Percentiles rank a stretch among this genome's conserved stretches.
Evolutionary conservation across 2,113 vertebrate species (phyloP).

Genomic region (Chitala chitala): DNA sequence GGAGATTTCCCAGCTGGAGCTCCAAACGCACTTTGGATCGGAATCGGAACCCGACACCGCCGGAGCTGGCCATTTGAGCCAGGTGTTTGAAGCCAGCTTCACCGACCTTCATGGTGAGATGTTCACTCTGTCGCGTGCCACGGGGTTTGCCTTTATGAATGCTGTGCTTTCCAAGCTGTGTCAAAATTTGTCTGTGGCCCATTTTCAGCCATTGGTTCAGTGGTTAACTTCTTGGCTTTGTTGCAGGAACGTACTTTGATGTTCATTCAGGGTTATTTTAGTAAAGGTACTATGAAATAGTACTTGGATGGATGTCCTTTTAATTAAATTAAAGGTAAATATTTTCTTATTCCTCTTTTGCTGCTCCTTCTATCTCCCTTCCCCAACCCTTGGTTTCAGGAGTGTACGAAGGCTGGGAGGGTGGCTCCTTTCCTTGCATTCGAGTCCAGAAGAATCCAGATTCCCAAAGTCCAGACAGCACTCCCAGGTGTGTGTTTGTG

Average conservation of each 20-base stretch:
- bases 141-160: not conserved
- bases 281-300: not conserved
- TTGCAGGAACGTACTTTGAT: too few relatives aligned
- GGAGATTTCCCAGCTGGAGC: slow-evolving; percentile 68
- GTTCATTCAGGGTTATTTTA: not conserved
- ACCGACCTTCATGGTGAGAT: slow-evolving; percentile 74
- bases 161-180: too few relatives aligned
- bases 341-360: not conserved
- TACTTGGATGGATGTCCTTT: too few relatives aligned
- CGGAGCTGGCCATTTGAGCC: slow-evolving; percentile 42
- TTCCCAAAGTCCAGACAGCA: slow-evolving; percentile 39
- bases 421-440: slow-evolving; percentile 73
- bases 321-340: too few relatives aligned
- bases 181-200: too few relatives aligned
- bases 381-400: slow-evolving; percentile 51
- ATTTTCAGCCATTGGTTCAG: not conserved
- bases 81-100: slow-evolving; percentile 71
- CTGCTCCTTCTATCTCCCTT: not conserved
- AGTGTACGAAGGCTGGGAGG: slow-evolving; percentile 73
- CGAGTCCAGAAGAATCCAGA: slow-evolving; percentile 69
- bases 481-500: slow-evolving; percentile 64
- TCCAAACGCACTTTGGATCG: slow-evolving; percentile 64
- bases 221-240: too few relatives aligned
- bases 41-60: slow-evolving; percentile 47
- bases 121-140: not conserved